Conservation (phyloP, 1,140 invertebrate genomes). For the Lasioglossum albipes region DNA sequence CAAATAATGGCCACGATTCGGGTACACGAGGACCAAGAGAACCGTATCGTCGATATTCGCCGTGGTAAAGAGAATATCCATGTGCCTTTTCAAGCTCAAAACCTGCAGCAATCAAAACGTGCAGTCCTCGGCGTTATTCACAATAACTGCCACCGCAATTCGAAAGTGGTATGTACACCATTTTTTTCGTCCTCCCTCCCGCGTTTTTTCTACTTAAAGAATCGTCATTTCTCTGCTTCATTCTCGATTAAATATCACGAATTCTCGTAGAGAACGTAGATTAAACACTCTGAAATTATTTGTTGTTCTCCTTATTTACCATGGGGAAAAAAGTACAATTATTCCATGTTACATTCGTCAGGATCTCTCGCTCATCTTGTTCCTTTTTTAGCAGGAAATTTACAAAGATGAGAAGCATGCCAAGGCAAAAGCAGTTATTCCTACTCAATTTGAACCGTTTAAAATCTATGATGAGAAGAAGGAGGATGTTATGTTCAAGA, state of each 20-base stretch:
- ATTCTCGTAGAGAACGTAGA: background rate
- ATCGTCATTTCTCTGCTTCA: background rate
- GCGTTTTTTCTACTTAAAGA: conserved; percentile 1
- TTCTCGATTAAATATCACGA: background rate
- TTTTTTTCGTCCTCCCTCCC: conserved; percentile 22
- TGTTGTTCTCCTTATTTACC: background rate
- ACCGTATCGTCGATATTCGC: conserved; percentile 72
- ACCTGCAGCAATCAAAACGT: conserved; percentile 80
- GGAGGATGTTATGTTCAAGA: conserved; percentile 81
- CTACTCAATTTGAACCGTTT: conserved; percentile 78
- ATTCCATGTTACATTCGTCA: conserved; percentile 10
- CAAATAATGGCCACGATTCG: conserved; percentile 83
- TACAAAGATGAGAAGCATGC: conserved; percentile 77
- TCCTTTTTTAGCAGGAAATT: conserved; percentile 65
- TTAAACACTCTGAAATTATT: background rate
- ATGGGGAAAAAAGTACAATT: background rate
- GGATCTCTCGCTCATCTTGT: background rate
- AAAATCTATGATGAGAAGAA: conserved; percentile 79
- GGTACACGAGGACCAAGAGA: conserved; percentile 86
- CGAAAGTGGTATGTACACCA: conserved; percentile 76
- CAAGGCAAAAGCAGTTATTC: conserved; percentile 70
- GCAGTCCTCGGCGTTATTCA: conserved; percentile 81
- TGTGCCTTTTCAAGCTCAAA: conserved; percentile 69
- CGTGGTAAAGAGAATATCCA: conserved; percentile 77
- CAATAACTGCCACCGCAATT: conserved; percentile 72